Conservation (phyloP, 37 sponge, comb jelly and placozoan genomes). For the Aplysina aerophoba region DNA sequence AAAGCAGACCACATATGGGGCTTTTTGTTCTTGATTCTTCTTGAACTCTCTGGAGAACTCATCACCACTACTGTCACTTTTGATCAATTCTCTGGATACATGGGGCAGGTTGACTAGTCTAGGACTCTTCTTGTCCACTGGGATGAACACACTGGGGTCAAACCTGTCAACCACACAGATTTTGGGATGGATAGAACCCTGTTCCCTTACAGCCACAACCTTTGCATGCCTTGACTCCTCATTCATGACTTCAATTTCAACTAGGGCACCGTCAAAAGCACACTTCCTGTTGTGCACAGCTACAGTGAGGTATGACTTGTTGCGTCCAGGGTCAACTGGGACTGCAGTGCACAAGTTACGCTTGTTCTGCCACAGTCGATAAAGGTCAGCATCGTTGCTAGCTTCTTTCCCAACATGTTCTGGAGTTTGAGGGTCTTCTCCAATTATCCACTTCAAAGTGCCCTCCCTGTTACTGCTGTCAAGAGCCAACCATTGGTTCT, state of each 20-base stretch:
- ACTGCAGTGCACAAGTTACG: conserved; percentile 47
- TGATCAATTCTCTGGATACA: conserved; percentile 14
- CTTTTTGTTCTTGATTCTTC: no score
- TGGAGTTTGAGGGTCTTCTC: no score
- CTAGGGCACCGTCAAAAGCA: conserved; percentile 71
- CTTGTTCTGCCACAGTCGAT: conserved; percentile 6
- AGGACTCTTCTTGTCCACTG: conserved; percentile 62
- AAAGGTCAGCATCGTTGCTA: conserved; percentile 11
- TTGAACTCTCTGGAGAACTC: no score
- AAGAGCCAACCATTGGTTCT: background rate
- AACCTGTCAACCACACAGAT: conserved; percentile 47
- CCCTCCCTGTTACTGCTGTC: background rate
- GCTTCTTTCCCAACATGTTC: background rate
- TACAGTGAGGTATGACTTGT: conserved; percentile 10
- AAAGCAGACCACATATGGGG: no score
- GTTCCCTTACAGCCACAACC: conserved; percentile 32
- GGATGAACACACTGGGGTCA: conserved; percentile 52
- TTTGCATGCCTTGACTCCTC: conserved; percentile 24
- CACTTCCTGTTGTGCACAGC: conserved; percentile 49
- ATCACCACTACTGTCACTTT: background rate
- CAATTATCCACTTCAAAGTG: background rate
- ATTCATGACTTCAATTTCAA: conserved; percentile 50
- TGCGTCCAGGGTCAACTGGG: conserved; percentile 46
- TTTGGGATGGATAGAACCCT: conserved; percentile 23
- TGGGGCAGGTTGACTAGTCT: conserved; percentile 60